phyloP scores from a whole-genome alignment of 2,888 invertebrate species.

The Anoncus sp. region DNA sequence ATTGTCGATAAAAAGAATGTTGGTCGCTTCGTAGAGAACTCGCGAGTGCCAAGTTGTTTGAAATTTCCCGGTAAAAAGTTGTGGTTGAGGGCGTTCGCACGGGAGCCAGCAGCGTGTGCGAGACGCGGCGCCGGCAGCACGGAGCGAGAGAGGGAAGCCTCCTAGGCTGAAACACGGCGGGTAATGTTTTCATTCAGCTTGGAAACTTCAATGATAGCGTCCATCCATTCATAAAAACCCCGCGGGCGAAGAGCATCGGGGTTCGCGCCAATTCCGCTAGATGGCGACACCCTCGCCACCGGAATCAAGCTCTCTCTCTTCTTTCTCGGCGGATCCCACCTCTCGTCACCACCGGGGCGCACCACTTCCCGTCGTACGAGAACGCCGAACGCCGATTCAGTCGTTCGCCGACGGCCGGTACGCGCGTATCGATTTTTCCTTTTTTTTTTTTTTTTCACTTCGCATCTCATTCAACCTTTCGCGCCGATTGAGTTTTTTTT shows the following conservation, averaged over 20 bases:
- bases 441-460: conserved; percentile 16
- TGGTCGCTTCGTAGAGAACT: too few species aligned
- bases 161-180: conserved; percentile 56
- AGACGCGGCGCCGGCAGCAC: conserved; percentile 52
- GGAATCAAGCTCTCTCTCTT: conserved; percentile 69
- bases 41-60: conserved; percentile 49
- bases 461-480: conserved; percentile 35
- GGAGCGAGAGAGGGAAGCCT: conserved; percentile 50
- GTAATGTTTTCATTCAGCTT: conserved; percentile 82
- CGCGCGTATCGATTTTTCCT: conserved; percentile 65
- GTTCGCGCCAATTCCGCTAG: conserved; percentile 72
- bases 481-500: conserved; percentile 31
- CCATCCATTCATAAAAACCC: conserved; percentile 83
- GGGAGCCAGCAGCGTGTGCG: conserved; percentile 60
- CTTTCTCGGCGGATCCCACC: conserved; percentile 44
- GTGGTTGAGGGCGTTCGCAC: conserved; percentile 65
- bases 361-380: conserved; percentile 55
- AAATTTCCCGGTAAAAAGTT: conserved; percentile 66
- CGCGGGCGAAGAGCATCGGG: conserved; percentile 72
- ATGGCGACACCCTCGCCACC: conserved; percentile 74
- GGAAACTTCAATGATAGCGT: conserved; percentile 83
- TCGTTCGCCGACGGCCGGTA: conserved; percentile 76
- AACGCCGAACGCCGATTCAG: conserved; percentile 75
- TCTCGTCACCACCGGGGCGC: conserved; percentile 40
- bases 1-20: too few species aligned